phyloP scores from a whole-genome alignment of 2,797 vertebrate genomes.

The Myripristis murdjan region DNA sequence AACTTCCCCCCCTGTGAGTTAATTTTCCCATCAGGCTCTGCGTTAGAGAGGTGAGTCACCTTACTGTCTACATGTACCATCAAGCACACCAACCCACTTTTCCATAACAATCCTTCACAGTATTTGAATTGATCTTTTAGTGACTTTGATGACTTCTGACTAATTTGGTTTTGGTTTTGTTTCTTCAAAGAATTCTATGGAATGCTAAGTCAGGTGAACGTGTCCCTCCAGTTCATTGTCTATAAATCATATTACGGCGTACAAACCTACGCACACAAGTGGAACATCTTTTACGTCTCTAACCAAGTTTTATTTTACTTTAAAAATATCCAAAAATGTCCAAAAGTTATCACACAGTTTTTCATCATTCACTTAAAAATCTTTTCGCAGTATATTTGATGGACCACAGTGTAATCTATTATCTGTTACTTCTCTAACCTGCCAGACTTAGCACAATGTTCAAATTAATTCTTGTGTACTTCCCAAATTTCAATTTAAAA shows the following conservation, averaged over 20 bases:
- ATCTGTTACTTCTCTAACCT: background rate
- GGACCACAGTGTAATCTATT: background rate
- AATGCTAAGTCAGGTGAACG: background rate
- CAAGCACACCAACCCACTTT: conserved; percentile 23
- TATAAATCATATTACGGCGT: background rate
- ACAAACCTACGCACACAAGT: too few species aligned
- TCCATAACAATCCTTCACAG: conserved; percentile 12
- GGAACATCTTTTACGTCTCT: too few species aligned
- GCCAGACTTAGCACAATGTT: background rate
- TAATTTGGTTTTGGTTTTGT: too few species aligned
- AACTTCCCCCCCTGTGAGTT: conserved; percentile 7
- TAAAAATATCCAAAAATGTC: too few species aligned
- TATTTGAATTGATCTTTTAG: background rate
- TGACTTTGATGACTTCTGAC: background rate
- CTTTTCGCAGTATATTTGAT: background rate
- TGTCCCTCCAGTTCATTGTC: background rate
- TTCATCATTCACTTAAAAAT: too few species aligned
- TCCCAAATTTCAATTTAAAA: too few species aligned
- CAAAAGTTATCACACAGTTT: too few species aligned
- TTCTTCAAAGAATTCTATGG: too few species aligned
- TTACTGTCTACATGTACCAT: conserved; percentile 1
- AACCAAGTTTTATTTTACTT: too few species aligned
- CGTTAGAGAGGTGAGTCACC: conserved; percentile 57
- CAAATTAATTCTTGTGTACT: background rate
- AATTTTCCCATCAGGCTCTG: background rate